phyloP scores from a whole-genome alignment of 2,113 vertebrate species.

The Siniperca knerii region DNA sequence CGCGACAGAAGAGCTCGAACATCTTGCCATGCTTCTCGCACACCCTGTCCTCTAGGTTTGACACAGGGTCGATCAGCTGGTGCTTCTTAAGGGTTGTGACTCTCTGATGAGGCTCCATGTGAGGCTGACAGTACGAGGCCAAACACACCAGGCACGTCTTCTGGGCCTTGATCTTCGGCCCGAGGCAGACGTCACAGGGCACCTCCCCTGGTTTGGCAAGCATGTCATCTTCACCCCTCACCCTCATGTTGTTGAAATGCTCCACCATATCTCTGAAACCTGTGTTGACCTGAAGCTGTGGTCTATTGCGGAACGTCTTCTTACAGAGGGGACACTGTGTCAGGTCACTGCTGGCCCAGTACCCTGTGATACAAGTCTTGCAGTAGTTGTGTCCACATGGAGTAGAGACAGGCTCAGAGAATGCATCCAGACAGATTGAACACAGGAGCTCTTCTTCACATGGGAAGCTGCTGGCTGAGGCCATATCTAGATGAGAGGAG shows the following conservation, averaged over 20 bases:
- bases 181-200: slow-evolving; percentile 61
- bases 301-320: slow-evolving; percentile 23
- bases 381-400: slow-evolving; percentile 72
- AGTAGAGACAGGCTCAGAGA: slow-evolving; percentile 59
- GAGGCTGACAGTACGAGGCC: slow-evolving; percentile 59
- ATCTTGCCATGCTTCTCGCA: slow-evolving; percentile 61
- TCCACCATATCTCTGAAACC: slow-evolving; percentile 60
- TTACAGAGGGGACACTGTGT: slow-evolving; percentile 56
- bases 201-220: slow-evolving; percentile 54
- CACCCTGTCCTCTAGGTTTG: slow-evolving; percentile 58
- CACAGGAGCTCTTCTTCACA: slow-evolving; percentile 42
- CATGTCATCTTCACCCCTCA: neutral
- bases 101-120: slow-evolving; percentile 67
- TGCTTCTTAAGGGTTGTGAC: slow-evolving; percentile 53
- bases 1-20: slow-evolving; percentile 51
- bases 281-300: slow-evolving; percentile 60
- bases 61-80: slow-evolving; percentile 50
- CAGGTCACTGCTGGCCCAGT: slow-evolving; percentile 33
- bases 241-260: slow-evolving; percentile 19
- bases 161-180: slow-evolving; percentile 52
- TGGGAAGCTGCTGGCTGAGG: slow-evolving; percentile 18
- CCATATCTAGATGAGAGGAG: slow-evolving; percentile 56
- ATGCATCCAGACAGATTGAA: slow-evolving; percentile 49
- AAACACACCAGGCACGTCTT: slow-evolving; percentile 68
- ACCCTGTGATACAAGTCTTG: slow-evolving; percentile 49